These are phyloP conservation scores for Sphenodon punctatus DNA, from an alignment of 2,797 vertebrate species.

Conservation along the genomic window DNA sequence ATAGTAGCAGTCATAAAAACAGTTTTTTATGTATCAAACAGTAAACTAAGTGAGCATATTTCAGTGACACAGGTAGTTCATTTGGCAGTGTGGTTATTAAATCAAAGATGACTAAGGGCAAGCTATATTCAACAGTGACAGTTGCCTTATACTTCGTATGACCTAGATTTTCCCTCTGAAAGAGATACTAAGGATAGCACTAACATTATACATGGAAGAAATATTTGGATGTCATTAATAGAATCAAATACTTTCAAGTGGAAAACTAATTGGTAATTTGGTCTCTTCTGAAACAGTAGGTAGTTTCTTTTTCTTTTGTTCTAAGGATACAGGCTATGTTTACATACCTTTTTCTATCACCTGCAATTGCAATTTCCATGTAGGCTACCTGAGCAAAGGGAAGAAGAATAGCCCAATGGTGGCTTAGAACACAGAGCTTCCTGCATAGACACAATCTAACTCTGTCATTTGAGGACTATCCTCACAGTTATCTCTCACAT, in stretches of 20 bases:
- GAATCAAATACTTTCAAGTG: background rate
- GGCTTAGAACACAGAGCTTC: no score
- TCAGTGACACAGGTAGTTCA: conserved; percentile 7
- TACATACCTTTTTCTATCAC: background rate
- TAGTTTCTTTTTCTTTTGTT: background rate
- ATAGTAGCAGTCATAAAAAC: background rate
- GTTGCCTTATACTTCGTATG: background rate
- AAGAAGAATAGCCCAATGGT: no score
- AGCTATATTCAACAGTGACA: background rate
- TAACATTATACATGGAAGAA: background rate
- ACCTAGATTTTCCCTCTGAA: background rate
- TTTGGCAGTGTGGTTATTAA: background rate
- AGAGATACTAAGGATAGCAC: background rate
- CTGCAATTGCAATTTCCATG: conserved; percentile 1
- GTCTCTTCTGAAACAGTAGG: background rate
- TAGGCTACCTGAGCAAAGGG: background rate
- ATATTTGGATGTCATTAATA: background rate
- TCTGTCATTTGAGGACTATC: no score
- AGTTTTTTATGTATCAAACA: background rate
- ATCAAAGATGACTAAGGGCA: conserved; percentile 12
- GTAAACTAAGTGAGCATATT: background rate
- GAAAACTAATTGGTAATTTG: background rate
- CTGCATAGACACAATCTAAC: no score
- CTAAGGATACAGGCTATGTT: conserved; percentile 11
- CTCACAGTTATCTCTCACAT: no score